Percentiles rank a stretch among this genome's conserved stretches.
phyloP scores from a whole-genome alignment of 2,888 invertebrate species.

The Willowsia nigromaculata region DNA sequence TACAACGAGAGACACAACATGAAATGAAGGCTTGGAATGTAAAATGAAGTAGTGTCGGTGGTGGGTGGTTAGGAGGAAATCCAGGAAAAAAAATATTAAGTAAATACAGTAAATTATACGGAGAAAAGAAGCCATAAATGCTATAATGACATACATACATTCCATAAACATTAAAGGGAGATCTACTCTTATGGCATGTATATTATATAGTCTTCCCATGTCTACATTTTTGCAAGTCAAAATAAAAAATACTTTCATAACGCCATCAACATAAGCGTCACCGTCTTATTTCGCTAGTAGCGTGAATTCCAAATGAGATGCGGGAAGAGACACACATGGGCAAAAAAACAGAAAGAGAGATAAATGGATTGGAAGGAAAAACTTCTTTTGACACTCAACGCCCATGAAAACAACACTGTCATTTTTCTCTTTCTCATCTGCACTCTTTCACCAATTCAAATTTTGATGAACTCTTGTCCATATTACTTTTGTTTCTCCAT shows the following conservation, averaged over 20 bases:
- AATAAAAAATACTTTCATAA: conserved; percentile 37
- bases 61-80: neutral
- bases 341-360: no score
- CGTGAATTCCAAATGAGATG: conserved; percentile 16
- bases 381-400: conserved; percentile 61
- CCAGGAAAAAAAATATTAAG: conserved; percentile 19
- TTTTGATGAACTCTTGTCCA: conserved; percentile 52
- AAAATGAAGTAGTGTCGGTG: conserved; percentile 9
- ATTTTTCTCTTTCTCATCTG: conserved; percentile 1
- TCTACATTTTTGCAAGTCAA: conserved; percentile 15
- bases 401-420: conserved; percentile 44
- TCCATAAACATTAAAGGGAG: no score
- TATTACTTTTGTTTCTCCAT: neutral
- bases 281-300: neutral
- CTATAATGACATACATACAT: no score
- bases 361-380: conserved; percentile 68
- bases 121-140: neutral
- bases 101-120: conserved; percentile 35
- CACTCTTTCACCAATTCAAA: conserved; percentile 16
- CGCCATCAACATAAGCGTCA: neutral
- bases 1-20: neutral
- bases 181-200: no score
- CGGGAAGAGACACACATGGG: conserved; percentile 18
- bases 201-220: no score
- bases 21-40: conserved; percentile 7